Evolutionary conservation across 2,797 vertebrate species (phyloP), one percentile per base, ranked within the genome.

Genomic region (Cirrhinus mrigala): DNA sequence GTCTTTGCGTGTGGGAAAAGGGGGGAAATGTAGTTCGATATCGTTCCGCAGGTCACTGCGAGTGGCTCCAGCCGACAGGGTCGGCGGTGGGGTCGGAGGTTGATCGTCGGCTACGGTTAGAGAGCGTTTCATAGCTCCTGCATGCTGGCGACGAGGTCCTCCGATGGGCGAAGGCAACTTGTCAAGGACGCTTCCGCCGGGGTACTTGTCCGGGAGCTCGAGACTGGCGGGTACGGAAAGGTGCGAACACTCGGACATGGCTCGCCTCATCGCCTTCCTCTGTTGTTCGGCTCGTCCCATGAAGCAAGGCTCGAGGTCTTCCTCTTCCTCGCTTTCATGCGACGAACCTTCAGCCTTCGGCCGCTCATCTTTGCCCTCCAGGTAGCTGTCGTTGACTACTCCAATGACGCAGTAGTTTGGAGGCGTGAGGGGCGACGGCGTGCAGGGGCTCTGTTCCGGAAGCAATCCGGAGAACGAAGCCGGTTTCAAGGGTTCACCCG

Each of bases 161-260:
- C 90, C 92, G 1, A 84, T 58, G 2, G 95, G 92, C 4, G 95
- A 95, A 1, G 86, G 84, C 54, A 93, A 85, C 80, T 92, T 90
- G 64, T 90, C 92, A 29, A 86, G 54, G 0, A 87, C 92, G 33
- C 91, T 92, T 10, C 92, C 95, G 52, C 95, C 95, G 1, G 97
- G 97, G 88, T 98, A 98, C 90, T 97, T 97, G 88, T 98, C 97
- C 0, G 96, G 94, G 78, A 98, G 95, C 93, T 97, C 92, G 15
- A 96, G 93, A 89, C 96, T 93, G 2, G 94, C 94, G 20, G 98
- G 98, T 18, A 99, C 98, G 0, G 96, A 97, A 86, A 99, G 94
- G 91, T 97, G 98, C 44, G 97, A 97, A 89, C 97, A 98, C 86
- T 99, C 98, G 0, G 98, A 99, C 96, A 99, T 96, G 0, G 98